These are phyloP conservation scores for Aphaenogaster floridana DNA, from an alignment of 1,140 invertebrate species.

Conservation along the genomic window DNA sequence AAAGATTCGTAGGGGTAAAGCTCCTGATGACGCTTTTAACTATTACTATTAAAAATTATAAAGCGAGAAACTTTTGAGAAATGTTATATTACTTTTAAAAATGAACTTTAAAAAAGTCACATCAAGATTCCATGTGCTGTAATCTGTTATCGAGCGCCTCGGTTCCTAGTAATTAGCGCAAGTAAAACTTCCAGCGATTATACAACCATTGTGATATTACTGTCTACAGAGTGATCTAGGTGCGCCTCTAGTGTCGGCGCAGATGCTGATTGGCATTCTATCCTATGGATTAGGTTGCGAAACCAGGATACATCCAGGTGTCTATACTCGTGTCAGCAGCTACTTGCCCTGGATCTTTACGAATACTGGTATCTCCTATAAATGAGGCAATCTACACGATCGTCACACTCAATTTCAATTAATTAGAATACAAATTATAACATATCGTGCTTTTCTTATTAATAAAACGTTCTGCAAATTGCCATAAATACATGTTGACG, in stretches of 20 bases:
- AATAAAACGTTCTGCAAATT: constrained; percentile 20
- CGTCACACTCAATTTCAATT: not conserved
- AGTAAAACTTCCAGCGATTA: constrained; percentile 20
- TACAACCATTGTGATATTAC: constrained; percentile 58
- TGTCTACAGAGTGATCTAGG: constrained; percentile 87
- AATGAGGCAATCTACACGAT: not conserved
- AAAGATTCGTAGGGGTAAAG: not conserved
- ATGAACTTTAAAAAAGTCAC: not conserved
- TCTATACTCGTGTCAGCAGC: constrained; percentile 90
- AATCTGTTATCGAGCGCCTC: not conserved
- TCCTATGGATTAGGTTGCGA: constrained; percentile 93
- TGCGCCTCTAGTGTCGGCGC: constrained; percentile 88
- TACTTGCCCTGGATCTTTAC: constrained; percentile 87
- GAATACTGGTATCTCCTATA: constrained; percentile 54
- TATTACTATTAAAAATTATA: not conserved
- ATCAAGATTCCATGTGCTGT: not conserved
- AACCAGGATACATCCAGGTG: constrained; percentile 89
- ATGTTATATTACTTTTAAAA: not conserved
- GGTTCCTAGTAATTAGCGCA: not conserved
- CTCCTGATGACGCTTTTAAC: not conserved
- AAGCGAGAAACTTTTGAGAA: not conserved
- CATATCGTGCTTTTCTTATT: not conserved
- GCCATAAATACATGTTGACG: not conserved
- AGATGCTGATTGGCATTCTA: constrained; percentile 89
- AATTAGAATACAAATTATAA: not conserved